Percentiles rank a stretch among this genome's conserved stretches.
Evolutionary conservation across 2,113 vertebrate species (phyloP).

Genomic region (Marcusenius ussheri): DNA sequence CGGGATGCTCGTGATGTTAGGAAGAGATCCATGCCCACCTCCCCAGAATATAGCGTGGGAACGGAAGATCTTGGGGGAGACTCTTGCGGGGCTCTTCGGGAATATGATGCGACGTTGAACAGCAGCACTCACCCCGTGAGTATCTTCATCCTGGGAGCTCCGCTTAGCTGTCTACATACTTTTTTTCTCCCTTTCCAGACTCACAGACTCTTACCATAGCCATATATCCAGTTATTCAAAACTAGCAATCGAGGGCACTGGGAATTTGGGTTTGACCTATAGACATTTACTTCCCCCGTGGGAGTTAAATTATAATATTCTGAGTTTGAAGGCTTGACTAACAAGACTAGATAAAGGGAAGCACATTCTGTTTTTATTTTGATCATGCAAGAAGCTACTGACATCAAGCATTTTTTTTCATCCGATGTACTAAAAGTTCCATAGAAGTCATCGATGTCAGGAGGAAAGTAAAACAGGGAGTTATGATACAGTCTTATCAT

Average conservation of each 20-base stretch:
- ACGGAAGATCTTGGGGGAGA: slow-evolving; percentile 44
- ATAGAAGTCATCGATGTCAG: not conserved
- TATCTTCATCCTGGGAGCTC: not conserved
- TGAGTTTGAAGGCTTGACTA: not conserved
- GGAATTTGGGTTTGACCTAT: not conserved
- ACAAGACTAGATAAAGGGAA: not conserved
- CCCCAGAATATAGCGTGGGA: slow-evolving; percentile 30
- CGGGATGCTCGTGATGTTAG: slow-evolving; percentile 28
- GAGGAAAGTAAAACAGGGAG: not conserved
- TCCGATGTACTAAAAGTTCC: not conserved
- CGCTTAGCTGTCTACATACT: not conserved
- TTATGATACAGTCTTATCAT: not conserved
- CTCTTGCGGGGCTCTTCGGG: slow-evolving; percentile 49
- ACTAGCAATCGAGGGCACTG: not conserved
- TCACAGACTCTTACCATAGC: not conserved
- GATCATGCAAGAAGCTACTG: not conserved
- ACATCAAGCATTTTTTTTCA: not conserved
- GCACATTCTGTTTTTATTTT: not conserved
- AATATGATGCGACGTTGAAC: slow-evolving; percentile 47
- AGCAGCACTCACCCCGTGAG: slow-evolving; percentile 76
- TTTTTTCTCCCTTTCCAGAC: not conserved
- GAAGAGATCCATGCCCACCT: slow-evolving; percentile 35
- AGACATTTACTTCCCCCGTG: not conserved
- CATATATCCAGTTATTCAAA: not conserved
- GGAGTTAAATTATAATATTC: not conserved